A percentile compares a stretch with the other conserved stretches of the same genome.
Evolutionary conservation across 1,140 invertebrate genomes (phyloP).

Genomic region (Stegodyphus dumicola): DNA sequence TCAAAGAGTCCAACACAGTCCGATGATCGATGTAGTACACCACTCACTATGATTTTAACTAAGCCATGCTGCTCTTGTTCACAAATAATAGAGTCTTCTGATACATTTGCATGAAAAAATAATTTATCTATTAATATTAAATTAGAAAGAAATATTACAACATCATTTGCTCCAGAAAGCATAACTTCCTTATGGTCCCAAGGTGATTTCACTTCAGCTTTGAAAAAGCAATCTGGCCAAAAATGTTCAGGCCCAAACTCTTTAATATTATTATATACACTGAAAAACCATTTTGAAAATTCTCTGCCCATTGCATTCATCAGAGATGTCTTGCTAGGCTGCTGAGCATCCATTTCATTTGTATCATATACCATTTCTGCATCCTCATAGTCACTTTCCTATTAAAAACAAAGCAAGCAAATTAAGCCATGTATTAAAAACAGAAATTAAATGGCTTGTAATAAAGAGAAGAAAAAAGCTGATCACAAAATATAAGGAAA

Average conservation of each 20-base stretch:
- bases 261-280: slow-evolving; percentile 5
- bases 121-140: slow-evolving; percentile 27
- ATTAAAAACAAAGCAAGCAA: not conserved
- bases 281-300: slow-evolving; percentile 46
- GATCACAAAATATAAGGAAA: too few relatives aligned
- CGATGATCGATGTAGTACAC: slow-evolving; percentile 24
- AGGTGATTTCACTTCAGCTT: not conserved
- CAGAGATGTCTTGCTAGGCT: too few relatives aligned
- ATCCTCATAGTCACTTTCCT: not conserved
- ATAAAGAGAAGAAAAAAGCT: too few relatives aligned
- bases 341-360: too few relatives aligned
- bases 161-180: not conserved
- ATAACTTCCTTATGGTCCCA: not conserved
- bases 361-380: not conserved
- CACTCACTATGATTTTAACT: slow-evolving; percentile 28
- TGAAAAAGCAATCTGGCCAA: slow-evolving; percentile 28
- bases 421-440: too few relatives aligned
- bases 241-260: slow-evolving; percentile 49
- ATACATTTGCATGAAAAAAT: slow-evolving; percentile 34
- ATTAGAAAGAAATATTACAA: slow-evolving; percentile 5
- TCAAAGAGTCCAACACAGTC: slow-evolving; percentile 53
- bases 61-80: slow-evolving; percentile 41
- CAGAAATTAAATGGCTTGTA: too few relatives aligned
- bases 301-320: not conserved
- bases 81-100: not conserved